Evolutionary conservation across 2,797 vertebrate genomes (phyloP).

Genomic region (Enteromius thamalakanensis): DNA sequence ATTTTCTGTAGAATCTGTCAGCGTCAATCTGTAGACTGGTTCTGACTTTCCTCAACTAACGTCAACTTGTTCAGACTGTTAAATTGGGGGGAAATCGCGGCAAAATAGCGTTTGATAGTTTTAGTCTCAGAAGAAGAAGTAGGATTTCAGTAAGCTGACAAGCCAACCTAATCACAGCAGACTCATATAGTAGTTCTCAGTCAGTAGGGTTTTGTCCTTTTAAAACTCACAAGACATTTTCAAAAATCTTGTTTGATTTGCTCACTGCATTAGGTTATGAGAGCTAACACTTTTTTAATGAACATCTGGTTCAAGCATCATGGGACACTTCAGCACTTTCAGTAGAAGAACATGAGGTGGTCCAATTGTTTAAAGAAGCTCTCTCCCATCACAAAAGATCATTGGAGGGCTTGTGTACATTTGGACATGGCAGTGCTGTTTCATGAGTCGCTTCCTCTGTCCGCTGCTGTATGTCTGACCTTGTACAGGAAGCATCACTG

Average conservation of each 20-base stretch:
- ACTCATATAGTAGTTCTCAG: constrained; percentile 15
- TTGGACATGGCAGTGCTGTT: constrained; percentile 4
- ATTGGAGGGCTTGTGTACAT: neutral
- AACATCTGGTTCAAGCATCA: neutral
- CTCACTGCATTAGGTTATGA: constrained; percentile 43
- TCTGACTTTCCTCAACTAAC: no score
- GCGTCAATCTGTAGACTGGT: no score
- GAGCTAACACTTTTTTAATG: neutral
- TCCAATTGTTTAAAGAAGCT: neutral
- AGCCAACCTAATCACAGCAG: no score
- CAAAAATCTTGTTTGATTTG: constrained; percentile 45
- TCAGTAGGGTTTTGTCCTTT: neutral
- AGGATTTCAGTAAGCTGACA: no score
- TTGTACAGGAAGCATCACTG: constrained; percentile 48
- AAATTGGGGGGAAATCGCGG: no score
- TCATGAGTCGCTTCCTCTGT: constrained; percentile 38
- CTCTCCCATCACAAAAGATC: neutral
- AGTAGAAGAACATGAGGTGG: neutral
- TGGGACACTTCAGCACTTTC: neutral
- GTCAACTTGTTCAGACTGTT: no score
- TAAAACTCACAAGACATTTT: neutral
- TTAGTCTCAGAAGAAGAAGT: no score
- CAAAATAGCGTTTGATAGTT: no score
- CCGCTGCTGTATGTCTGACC: constrained; percentile 49
- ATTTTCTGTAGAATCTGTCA: no score